Evolutionary conservation across 2,888 invertebrate species (phyloP), one percentile per base, ranked within the genome.

Genomic region (Helobdella robusta): DNA sequence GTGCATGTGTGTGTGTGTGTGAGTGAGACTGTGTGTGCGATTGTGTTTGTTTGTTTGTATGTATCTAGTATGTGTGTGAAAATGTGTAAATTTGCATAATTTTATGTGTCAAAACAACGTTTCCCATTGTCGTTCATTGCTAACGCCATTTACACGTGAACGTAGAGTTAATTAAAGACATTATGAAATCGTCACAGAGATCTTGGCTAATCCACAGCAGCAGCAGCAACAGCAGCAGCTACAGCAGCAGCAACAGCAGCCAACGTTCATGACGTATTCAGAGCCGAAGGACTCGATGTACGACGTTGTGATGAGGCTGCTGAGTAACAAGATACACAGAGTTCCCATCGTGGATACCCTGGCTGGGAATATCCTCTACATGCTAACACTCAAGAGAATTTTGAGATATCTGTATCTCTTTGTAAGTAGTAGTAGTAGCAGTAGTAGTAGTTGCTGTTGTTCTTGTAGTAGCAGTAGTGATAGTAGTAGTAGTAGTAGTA

Each of bases 351-450:
- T 67, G 23, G 67, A 67, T 44, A 32, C 28, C 0, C 36, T 36
- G 11, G 60, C 67, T 20, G 67, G 67, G 23, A 60, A 67, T 48
- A 59, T 67, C n/a, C 64, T 67, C 30, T 67, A 67, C 44, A 28
- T 30, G 1, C 48, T 67, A 3, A 67, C 67, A n/a, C 64, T 59
- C 54, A 67, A 64, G 50, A 58, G 67, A 25, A 66, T 67, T 6
- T 60, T 67, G 8, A 56, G 65, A 50, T 67, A 65, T 58, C 65
- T 67, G 11, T 64, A 58, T 36, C 52, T 59, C 52, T 64, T 67
- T 35, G 67, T 67, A n/a, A 59, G 67, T 46, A 1, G 6, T 23
- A 2, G n/a, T 56, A n/a, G 20, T 15, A 5, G 11, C 28, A 25
- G 1, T 23, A 11, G 11, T 5, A n/a, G 11, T 15, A 8, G 56